Base-by-base conservation (phyloP, 2,888 invertebrate species). In the Pedicia rivosa region DNA sequence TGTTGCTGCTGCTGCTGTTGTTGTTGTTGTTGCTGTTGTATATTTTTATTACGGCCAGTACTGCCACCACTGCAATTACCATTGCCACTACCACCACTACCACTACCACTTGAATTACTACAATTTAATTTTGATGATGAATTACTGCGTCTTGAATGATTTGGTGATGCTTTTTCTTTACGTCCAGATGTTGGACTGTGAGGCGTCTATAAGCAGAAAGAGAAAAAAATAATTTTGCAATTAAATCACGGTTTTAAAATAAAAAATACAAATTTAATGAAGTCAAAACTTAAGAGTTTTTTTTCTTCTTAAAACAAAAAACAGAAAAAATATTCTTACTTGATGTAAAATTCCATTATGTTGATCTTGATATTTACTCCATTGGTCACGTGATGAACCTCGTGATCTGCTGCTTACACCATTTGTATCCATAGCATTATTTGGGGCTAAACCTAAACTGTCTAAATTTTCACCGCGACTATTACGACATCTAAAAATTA, bases 51-150 rank as follows among this genome's bases (percentile, higher is more conserved):
- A 25, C 35, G 15, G 9, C 14, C 12, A 28, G 16, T 17, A 10
- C 15, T 12, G 13, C 17, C 12, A 26, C 25, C n/a, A 35, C 65
- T 38, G 68, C 67, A 6, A 64, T 65, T 28, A 72, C 72, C 10
- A 80, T 81, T 10, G 75, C 75, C 57, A 83, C 84, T 26, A 74
- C 76, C 70, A 45, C 67, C 10, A 62, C 65, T 48, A 38, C 53
- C 51, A 9, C 42, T 63, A 62, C 17, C 66, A 61, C 28, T 64
- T 65, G 45, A 40, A 33, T 35, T 25, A 13, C 19, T 32, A 7
- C 19, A 32, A 32, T 20, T 32, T 32, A 32, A 32, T 41, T 36
- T 39, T 43, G 48, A 42, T 46, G 55, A 44, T 57, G 62, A 37
- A 57, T 56, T 46, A 47, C 54, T 51, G 36, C 59, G 54, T 30